phyloP scores from a whole-genome alignment of 2,797 vertebrate genomes.

The Mus caroli region DNA sequence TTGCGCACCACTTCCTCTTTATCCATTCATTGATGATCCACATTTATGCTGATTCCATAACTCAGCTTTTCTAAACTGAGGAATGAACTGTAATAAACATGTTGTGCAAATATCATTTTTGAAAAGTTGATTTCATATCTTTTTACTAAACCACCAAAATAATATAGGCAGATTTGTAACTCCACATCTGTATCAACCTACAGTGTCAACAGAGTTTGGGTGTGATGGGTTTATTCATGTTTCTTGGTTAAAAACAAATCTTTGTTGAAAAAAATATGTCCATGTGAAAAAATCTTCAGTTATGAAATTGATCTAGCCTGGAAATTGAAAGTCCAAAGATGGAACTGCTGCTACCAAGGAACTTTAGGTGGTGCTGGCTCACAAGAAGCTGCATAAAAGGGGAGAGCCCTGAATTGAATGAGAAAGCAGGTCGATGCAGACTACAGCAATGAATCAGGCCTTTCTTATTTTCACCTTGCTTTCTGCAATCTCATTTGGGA shows the following conservation, averaged over 20 bases:
- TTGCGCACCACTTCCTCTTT: not conserved
- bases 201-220: not conserved
- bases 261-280: constrained; percentile 5
- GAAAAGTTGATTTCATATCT: not conserved
- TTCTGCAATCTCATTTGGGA: not conserved
- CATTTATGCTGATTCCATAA: not conserved
- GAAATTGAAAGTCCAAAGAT: constrained; percentile 36
- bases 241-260: constrained; percentile 23
- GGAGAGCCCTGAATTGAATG: not conserved
- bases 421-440: not conserved
- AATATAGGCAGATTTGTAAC: not conserved
- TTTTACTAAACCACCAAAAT: not conserved
- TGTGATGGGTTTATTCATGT: not conserved
- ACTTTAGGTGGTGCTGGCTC: not conserved
- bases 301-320: not conserved
- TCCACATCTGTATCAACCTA: not conserved
- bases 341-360: not conserved
- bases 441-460: not conserved
- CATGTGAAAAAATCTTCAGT: not conserved
- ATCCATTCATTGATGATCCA: not conserved
- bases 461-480: not conserved
- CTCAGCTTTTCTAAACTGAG: not conserved
- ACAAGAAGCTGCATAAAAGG: not conserved
- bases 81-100: not conserved
- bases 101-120: not conserved